Base-by-base conservation (phyloP, 2,888 invertebrate genomes). In the Ectropis crepuscularia region DNA sequence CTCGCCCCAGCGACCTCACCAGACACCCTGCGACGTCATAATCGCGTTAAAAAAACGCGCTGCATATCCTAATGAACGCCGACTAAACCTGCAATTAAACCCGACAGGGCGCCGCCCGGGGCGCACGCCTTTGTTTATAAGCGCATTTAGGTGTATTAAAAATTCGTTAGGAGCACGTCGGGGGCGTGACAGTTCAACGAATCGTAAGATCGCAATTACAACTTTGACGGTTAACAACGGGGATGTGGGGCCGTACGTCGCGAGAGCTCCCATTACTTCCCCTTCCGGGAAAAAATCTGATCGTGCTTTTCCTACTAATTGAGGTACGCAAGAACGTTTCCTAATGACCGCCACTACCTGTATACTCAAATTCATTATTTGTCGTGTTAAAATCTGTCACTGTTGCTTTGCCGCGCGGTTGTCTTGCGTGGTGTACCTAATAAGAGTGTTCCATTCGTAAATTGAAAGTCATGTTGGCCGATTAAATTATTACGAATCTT, bases 1-100 rank as follows among this genome's bases (percentile, higher is more conserved):
- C 90, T 87, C 90, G 82, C 89, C 87, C 85, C 86, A 85, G 81
- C 85, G 83, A 89, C 88, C 89, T 86, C 84, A 71, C 71, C 54
- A 51, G 37, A 61, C 58, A 87, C 88, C 88, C 89, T 87, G 87
- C 89, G 82, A 89, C 88, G 87, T 89, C 89, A 89, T 91, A 90
- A 91, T 90, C 88, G 85, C 82, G 88, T 91, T 91, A 89, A 90
- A 91, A 90, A 90, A 88, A 81, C 88, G 86, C 87, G 49, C 87
- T 89, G 89, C 88, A 89, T 88, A 87, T 90, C 85, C 87, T 90
- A 90, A 90, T 88, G 88, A 90, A 89, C 85, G 85, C 78, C 81
- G 82, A 86, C 88, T 86, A 87, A 90, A 87, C 88, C 89, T 87
- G 88, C 89, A 90, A 92, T 90, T 90, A 88, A 85, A 81, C 77